Percentiles rank a stretch among this genome's conserved stretches.
phyloP scores from a whole-genome alignment of 2,113 vertebrate species.

The Semnopithecus entellus region DNA sequence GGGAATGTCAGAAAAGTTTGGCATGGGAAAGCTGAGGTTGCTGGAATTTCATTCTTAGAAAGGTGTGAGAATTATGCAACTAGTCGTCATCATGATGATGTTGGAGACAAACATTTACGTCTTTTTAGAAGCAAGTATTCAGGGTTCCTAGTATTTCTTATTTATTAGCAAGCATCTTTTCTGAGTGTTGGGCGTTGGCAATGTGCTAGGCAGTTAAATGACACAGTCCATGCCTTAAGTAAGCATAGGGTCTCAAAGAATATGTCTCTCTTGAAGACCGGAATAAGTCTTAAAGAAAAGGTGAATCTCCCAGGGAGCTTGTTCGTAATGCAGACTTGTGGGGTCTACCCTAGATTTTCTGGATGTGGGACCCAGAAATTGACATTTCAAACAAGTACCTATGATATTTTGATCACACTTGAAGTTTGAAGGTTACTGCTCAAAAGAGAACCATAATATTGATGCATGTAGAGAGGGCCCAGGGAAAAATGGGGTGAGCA shows the following conservation, averaged over 20 bases:
- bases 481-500: background rate
- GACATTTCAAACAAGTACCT: background rate
- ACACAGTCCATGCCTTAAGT: background rate
- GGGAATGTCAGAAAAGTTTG: background rate
- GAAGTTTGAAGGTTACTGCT: background rate
- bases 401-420: background rate
- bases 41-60: conserved; percentile 14
- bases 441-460: background rate
- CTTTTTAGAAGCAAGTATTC: background rate
- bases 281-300: background rate
- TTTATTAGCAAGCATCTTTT: background rate
- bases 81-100: background rate
- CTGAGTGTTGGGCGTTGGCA: background rate
- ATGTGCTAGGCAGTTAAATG: background rate
- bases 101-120: background rate
- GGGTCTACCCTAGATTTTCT: background rate
- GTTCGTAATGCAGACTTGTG: background rate
- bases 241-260: background rate
- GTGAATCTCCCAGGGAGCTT: background rate
- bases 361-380: background rate
- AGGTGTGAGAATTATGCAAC: background rate
- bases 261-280: background rate
- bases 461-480: background rate
- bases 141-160: background rate
- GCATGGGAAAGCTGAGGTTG: background rate